Percentiles rank a stretch among this genome's conserved stretches.
These are phyloP conservation scores for Microdon myrmicae DNA, from an alignment of 2,888 invertebrate genomes.

Conservation along the genomic window DNA sequence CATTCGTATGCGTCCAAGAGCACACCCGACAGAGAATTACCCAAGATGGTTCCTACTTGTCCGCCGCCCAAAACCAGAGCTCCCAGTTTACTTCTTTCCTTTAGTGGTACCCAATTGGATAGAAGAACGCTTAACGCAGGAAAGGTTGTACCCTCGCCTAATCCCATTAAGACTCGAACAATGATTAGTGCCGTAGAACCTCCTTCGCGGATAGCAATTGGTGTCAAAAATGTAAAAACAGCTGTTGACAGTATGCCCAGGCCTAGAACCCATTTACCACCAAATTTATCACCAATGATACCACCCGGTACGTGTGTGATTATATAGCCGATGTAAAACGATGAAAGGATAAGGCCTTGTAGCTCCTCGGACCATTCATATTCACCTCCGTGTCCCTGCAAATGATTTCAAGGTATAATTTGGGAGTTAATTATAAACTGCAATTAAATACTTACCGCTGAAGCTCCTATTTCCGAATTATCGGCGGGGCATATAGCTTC, in stretches of 20 bases:
- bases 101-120: conserved; percentile 83
- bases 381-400: conserved; percentile 51
- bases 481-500: conserved; percentile 58
- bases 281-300: conserved; percentile 80
- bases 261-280: conserved; percentile 86
- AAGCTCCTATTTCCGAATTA: conserved; percentile 48
- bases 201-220: conserved; percentile 74
- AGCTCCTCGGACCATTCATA: conserved; percentile 76
- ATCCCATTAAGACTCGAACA: conserved; percentile 80
- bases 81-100: conserved; percentile 81
- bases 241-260: conserved; percentile 85
- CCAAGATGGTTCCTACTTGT: conserved; percentile 73
- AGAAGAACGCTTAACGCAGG: conserved; percentile 85
- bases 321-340: conserved; percentile 89
- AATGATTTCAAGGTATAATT: too few species aligned
- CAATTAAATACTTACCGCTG: conserved; percentile 42
- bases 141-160: conserved; percentile 87
- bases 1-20: conserved; percentile 76
- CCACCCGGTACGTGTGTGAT: conserved; percentile 86
- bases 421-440: too few species aligned
- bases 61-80: conserved; percentile 84
- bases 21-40: conserved; percentile 75
- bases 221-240: conserved; percentile 83
- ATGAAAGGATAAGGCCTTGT: conserved; percentile 81
- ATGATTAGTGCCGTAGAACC: conserved; percentile 78